These are phyloP conservation scores for Dasysyrphus tricinctus DNA, from an alignment of 2,888 invertebrate species.

Conservation along the genomic window DNA sequence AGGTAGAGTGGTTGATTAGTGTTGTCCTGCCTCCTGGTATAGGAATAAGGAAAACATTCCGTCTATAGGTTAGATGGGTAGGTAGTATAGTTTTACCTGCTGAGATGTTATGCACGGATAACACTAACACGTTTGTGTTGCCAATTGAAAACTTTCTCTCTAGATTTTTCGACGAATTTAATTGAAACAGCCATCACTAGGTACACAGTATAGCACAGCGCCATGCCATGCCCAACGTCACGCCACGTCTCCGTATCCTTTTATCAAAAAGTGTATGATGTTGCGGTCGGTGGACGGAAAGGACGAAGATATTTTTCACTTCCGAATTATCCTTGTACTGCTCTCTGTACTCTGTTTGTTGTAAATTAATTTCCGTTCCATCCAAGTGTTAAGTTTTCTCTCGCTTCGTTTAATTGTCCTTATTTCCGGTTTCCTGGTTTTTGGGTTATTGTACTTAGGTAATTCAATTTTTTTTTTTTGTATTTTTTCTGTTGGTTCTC, in stretches of 20 bases:
- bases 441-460: conserved; percentile 13
- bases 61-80: background rate
- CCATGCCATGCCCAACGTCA: background rate
- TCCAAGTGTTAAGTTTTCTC: conserved; percentile 67
- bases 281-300: conserved; percentile 1
- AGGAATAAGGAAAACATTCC: conserved; percentile 3
- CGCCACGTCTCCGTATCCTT: background rate
- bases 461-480: background rate
- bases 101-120: conserved; percentile 69
- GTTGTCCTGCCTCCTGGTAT: conserved; percentile 41
- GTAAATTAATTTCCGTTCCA: conserved; percentile 74
- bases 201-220: conserved; percentile 5
- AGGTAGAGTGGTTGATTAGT: conserved; percentile 55
- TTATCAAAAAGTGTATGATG: conserved; percentile 9
- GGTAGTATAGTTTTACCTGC: background rate
- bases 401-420: conserved; percentile 71
- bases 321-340: conserved; percentile 29
- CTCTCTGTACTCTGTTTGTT: conserved; percentile 8
- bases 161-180: conserved; percentile 56
- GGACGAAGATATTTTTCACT: conserved; percentile 29
- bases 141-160: conserved; percentile 72
- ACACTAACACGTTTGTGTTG: conserved; percentile 56
- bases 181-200: conserved; percentile 62
- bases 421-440: conserved; percentile 59
- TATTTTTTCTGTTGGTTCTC: background rate